These are phyloP conservation scores for Typhlichthys eigenmanni DNA, from an alignment of 2,797 vertebrate species.

Conservation along the genomic window DNA sequence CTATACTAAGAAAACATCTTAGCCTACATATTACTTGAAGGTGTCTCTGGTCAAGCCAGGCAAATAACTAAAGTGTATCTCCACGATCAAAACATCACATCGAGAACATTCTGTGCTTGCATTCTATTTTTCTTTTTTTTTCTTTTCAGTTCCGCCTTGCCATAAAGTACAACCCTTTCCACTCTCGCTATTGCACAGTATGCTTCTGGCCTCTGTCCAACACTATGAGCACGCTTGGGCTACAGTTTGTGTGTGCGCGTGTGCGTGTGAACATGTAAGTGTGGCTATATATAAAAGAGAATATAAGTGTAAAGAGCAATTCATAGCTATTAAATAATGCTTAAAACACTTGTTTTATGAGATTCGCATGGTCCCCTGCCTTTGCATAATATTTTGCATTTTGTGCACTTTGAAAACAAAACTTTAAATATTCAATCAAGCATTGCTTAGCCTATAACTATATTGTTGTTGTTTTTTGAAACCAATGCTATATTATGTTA, in stretches of 20 bases:
- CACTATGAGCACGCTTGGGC: slow-evolving; percentile 8
- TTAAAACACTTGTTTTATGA: too few relatives aligned
- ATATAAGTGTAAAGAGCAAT: not conserved
- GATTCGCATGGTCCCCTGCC: too few relatives aligned
- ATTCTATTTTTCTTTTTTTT: slow-evolving; percentile 41
- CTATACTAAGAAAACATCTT: not conserved
- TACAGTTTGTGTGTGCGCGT: not conserved
- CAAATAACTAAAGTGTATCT: too few relatives aligned
- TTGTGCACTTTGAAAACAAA: too few relatives aligned
- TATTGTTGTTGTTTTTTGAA: not conserved
- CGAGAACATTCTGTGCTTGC: slow-evolving; percentile 50
- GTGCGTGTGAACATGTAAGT: too few relatives aligned
- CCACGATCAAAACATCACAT: slow-evolving; percentile 26
- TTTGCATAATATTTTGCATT: too few relatives aligned
- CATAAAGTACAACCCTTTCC: slow-evolving; percentile 51
- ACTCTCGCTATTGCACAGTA: slow-evolving; percentile 40
- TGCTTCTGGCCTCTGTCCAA: slow-evolving; percentile 55
- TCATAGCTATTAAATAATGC: not conserved
- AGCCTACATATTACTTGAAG: not conserved
- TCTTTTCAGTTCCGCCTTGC: slow-evolving; percentile 50
- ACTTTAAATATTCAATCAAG: too few relatives aligned
- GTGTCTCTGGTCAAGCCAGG: too few relatives aligned
- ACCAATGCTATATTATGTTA: not conserved
- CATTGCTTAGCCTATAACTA: not conserved
- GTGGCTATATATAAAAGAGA: too few relatives aligned